Evolutionary conservation across 2,888 invertebrate genomes (phyloP).

Genomic region (Mantis religiosa): DNA sequence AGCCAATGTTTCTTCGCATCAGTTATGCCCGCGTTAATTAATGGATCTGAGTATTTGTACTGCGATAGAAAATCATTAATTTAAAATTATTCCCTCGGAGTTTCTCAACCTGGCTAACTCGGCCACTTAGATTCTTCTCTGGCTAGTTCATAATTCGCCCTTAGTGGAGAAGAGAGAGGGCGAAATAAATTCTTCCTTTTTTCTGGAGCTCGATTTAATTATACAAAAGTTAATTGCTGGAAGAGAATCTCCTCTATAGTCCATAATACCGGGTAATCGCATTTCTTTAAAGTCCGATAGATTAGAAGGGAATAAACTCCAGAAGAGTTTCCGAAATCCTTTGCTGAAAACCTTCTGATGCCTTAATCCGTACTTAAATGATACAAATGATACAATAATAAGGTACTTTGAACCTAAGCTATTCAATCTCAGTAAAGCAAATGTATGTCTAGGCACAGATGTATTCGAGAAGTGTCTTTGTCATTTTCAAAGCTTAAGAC

Average conservation of each 20-base stretch:
- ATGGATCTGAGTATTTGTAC: background rate
- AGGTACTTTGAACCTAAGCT: background rate
- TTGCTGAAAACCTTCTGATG: background rate
- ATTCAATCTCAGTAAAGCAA: no score
- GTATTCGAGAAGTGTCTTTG: no score
- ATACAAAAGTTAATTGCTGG: background rate
- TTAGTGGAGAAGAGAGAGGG: background rate
- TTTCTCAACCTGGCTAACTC: background rate
- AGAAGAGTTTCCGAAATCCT: background rate
- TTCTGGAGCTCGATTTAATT: background rate
- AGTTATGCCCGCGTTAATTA: background rate
- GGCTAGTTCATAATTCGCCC: background rate
- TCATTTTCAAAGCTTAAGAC: no score
- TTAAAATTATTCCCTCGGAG: background rate
- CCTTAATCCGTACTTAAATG: background rate
- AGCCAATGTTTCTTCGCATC: background rate
- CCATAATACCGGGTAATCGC: background rate
- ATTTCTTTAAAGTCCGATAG: background rate
- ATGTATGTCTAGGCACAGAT: no score
- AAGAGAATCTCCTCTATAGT: background rate
- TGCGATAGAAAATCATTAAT: background rate
- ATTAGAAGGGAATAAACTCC: background rate
- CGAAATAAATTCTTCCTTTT: background rate
- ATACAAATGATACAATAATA: background rate
- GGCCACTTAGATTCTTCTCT: background rate